Evolutionary conservation across 2,113 vertebrate species (phyloP).

Genomic region (Paraplagusia blochii): DNA sequence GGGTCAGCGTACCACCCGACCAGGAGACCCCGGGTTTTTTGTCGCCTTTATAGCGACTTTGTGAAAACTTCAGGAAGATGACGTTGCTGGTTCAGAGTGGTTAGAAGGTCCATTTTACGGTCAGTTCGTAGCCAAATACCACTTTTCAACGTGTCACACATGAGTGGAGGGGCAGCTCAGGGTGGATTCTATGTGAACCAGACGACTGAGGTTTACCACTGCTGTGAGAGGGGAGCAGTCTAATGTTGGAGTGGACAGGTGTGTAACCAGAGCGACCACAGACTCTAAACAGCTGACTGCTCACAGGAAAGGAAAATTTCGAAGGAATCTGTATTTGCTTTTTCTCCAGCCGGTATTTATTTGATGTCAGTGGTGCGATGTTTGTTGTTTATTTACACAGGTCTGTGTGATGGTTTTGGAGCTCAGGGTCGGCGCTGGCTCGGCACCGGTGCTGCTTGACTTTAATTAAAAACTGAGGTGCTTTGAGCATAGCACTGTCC

Average conservation of each 20-base stretch:
- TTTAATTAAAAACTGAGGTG: too few relatives aligned
- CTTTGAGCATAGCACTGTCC: too few relatives aligned
- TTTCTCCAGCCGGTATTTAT: constrained; percentile 49
- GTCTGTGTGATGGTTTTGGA: too few relatives aligned
- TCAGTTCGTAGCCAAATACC: constrained; percentile 8
- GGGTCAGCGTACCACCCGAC: constrained; percentile 36
- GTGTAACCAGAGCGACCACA: constrained; percentile 49
- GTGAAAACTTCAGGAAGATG: constrained; percentile 6
- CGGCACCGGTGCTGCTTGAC: constrained; percentile 26
- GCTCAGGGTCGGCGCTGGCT: not conserved
- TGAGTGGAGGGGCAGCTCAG: constrained; percentile 1
- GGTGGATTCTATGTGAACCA: constrained; percentile 22
- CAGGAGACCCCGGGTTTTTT: constrained; percentile 10
- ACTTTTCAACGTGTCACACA: constrained; percentile 24
- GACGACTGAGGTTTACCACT: constrained; percentile 20
- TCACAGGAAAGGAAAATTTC: constrained; percentile 28
- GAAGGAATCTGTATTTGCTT: constrained; percentile 56
- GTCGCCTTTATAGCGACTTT: constrained; percentile 11
- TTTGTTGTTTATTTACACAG: constrained; percentile 52
- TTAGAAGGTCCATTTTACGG: constrained; percentile 4
- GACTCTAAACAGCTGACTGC: constrained; percentile 60
- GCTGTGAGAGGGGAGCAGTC: constrained; percentile 27
- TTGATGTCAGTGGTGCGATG: constrained; percentile 46
- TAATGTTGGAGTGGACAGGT: constrained; percentile 58
- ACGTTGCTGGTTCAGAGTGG: constrained; percentile 4